Evolutionary conservation across 2,113 vertebrate genomes (phyloP).

Genomic region (Mola mola): DNA sequence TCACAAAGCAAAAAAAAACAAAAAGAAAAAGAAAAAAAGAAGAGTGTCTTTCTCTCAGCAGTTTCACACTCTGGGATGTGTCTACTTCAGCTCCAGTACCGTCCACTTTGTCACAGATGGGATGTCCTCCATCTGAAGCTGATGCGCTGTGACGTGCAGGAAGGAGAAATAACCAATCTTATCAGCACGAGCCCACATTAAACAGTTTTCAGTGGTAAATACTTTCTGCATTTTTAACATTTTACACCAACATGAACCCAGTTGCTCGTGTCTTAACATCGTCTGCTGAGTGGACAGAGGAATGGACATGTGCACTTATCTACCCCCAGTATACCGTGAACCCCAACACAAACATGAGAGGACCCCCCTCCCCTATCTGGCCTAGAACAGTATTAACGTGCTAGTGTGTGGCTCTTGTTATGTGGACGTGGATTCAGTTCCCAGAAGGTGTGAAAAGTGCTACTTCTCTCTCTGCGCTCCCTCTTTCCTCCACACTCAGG

Average conservation of each 20-base stretch:
- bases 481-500: not conserved
- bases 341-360: slow-evolving; percentile 5
- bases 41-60: slow-evolving; percentile 14
- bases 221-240: slow-evolving; percentile 31
- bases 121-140: slow-evolving; percentile 3
- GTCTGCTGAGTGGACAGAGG: slow-evolving; percentile 10
- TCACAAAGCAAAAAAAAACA: slow-evolving; percentile 1
- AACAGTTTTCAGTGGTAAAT: slow-evolving; percentile 34
- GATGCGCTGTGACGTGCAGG: slow-evolving; percentile 9
- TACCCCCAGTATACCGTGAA: slow-evolving; percentile 28
- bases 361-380: not conserved
- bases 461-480: slow-evolving; percentile 1
- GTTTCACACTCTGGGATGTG: slow-evolving; percentile 20
- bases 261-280: slow-evolving; percentile 10
- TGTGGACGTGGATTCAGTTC: slow-evolving; percentile 34
- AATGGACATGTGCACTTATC: slow-evolving; percentile 14
- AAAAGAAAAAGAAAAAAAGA: slow-evolving; percentile 12
- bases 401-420: slow-evolving; percentile 8
- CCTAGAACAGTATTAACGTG: slow-evolving; percentile 24
- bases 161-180: not conserved
- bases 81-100: slow-evolving; percentile 9
- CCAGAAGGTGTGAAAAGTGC: slow-evolving; percentile 41
- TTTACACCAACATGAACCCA: slow-evolving; percentile 13
- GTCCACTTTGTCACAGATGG: not conserved
- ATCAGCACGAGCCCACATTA: slow-evolving; percentile 21